Percentiles rank a stretch among this genome's conserved stretches.
These are phyloP conservation scores for Numida meleagris DNA, from an alignment of 2,113 vertebrate genomes.

Conservation along the genomic window DNA sequence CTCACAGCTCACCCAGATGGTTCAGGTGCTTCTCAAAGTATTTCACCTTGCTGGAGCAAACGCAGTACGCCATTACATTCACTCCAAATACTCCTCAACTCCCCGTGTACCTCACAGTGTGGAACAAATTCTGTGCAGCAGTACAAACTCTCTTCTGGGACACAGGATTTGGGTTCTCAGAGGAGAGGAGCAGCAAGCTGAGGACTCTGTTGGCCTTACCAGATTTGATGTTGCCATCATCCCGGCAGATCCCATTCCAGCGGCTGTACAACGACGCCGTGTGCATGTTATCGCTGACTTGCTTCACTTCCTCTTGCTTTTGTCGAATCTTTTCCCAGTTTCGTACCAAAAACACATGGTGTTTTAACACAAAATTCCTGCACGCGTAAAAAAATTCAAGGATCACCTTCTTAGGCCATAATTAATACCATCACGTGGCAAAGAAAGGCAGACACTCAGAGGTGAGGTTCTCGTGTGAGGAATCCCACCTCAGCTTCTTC, in stretches of 20 bases:
- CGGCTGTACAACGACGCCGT: constrained; percentile 86
- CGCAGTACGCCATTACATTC: background rate
- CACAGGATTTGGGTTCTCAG: fast-evolving
- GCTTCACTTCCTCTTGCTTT: constrained; percentile 93
- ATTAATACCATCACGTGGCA: fast-evolving
- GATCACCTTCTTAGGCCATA: background rate
- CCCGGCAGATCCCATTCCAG: constrained; percentile 93
- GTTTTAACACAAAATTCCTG: constrained; percentile 97
- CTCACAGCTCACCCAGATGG: background rate
- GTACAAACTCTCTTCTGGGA: background rate
- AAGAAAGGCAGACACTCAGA: background rate
- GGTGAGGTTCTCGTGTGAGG: background rate
- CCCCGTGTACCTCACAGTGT: background rate
- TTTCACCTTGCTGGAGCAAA: background rate
- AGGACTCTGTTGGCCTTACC: constrained; percentile 75
- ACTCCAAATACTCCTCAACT: background rate
- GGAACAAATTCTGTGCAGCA: background rate
- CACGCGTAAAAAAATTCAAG: background rate
- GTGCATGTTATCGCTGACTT: constrained; percentile 79
- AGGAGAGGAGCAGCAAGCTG: background rate
- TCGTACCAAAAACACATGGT: constrained; percentile 92
- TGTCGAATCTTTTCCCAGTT: constrained; percentile 98
- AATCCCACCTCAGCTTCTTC: background rate
- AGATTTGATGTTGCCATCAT: constrained; percentile 98
- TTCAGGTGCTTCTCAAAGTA: background rate